phyloP scores from a whole-genome alignment of 2,797 vertebrate genomes.

The Phoxinus dragarum region DNA sequence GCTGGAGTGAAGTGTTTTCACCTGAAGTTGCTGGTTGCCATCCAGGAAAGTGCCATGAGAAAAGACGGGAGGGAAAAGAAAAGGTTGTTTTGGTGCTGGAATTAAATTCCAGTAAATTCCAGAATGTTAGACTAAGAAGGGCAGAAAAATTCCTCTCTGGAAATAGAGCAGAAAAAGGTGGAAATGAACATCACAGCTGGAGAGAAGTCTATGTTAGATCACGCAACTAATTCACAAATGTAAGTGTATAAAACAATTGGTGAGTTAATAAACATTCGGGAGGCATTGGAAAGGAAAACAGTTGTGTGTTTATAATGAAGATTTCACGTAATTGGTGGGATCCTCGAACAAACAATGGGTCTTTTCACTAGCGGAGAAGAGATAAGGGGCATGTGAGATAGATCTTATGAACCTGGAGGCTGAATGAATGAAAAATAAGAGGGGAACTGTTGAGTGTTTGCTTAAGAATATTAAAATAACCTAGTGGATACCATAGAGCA shows the following conservation, averaged over 20 bases:
- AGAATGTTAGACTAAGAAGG: slow-evolving; percentile 53
- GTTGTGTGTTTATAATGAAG: slow-evolving; percentile 19
- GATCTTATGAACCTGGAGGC: slow-evolving; percentile 4
- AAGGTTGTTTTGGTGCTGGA: slow-evolving; percentile 62
- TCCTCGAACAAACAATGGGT: slow-evolving; percentile 5
- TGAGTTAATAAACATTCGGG: slow-evolving; percentile 8
- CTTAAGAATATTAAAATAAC: slow-evolving; percentile 49
- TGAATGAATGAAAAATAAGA: slow-evolving; percentile 27
- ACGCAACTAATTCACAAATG: not conserved
- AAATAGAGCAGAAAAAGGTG: slow-evolving; percentile 25
- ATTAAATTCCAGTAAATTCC: slow-evolving; percentile 68
- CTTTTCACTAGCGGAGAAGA: slow-evolving; percentile 15
- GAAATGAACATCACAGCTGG: slow-evolving; percentile 30
- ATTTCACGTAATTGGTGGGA: slow-evolving; percentile 2
- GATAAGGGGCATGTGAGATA: slow-evolving; percentile 14
- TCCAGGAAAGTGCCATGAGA: slow-evolving; percentile 68
- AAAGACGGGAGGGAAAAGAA: slow-evolving; percentile 51
- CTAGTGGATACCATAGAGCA: not conserved
- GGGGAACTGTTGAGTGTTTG: not conserved
- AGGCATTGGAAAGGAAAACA: slow-evolving; percentile 14
- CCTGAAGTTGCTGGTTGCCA: slow-evolving; percentile 64
- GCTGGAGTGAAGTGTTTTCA: slow-evolving; percentile 64
- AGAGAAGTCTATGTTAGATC: slow-evolving; percentile 7
- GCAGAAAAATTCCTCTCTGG: slow-evolving; percentile 46
- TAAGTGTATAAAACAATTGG: not conserved